A percentile compares a stretch with the other conserved stretches of the same genome.
Evolutionary conservation across 2,888 invertebrate species (phyloP).

Genomic region (Scaptomyza reducta): DNA sequence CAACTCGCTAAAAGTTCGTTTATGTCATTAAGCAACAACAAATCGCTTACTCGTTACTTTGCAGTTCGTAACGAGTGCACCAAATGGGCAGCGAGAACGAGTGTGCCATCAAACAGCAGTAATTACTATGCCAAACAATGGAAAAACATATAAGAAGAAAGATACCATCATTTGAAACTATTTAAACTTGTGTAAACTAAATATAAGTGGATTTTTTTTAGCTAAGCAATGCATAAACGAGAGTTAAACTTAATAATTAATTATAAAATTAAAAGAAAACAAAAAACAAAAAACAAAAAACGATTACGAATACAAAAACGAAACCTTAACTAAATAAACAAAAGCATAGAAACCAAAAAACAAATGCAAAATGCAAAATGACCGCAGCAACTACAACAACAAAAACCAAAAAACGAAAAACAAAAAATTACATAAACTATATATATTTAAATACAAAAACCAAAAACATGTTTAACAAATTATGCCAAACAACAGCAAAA

Average conservation of each 20-base stretch:
- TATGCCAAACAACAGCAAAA: conserved; percentile 70
- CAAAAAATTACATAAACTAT: conserved; percentile 61
- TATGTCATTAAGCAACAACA: too few relatives aligned
- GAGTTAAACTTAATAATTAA: conserved; percentile 70
- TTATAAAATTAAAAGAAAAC: conserved; percentile 40
- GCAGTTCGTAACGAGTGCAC: not conserved
- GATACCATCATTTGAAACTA: conserved; percentile 48
- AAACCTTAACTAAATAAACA: conserved; percentile 41
- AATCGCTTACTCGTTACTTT: too few relatives aligned
- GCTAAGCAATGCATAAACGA: conserved; percentile 72
- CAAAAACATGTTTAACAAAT: conserved; percentile 67
- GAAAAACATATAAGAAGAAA: not conserved
- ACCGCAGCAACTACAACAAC: conserved; percentile 41
- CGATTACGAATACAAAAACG: conserved; percentile 23
- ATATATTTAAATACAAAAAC: conserved; percentile 73
- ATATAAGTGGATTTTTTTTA: conserved; percentile 75
- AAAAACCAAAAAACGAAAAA: conserved; percentile 22
- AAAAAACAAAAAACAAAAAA: too few relatives aligned
- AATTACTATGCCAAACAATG: conserved; percentile 6
- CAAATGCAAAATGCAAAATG: conserved; percentile 18
- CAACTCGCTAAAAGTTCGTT: not conserved
- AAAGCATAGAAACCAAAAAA: conserved; percentile 44
- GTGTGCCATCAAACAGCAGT: conserved; percentile 1
- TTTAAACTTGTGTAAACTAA: conserved; percentile 74
- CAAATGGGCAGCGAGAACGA: not conserved